Base-by-base conservation (phyloP, 2,113 vertebrate genomes). In the Gallinago media region DNA sequence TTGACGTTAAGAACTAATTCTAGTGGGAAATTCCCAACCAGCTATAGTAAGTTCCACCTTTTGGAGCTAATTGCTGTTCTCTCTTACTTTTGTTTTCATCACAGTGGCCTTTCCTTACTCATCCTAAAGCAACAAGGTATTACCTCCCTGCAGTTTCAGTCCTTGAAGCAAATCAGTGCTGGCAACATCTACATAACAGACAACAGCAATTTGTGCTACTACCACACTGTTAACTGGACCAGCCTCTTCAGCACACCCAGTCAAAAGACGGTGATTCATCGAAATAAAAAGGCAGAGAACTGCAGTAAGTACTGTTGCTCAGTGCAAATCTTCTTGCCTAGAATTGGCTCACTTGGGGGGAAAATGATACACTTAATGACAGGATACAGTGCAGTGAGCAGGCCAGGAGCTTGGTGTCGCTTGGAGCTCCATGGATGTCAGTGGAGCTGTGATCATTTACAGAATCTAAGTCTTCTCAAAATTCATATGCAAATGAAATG, bases 131-230 rank as follows among this genome's bases (percentile, higher is more conserved):
- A 99, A 70, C 99, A 99, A 92, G 98, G 99, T 84, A 99, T 99
- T 92, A 99, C 98, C 14, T 99, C 99, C 5, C 98, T 99, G 46
- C 99, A 99, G 47, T 99, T 99, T 50, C 99, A 99, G 96, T 99
- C 99, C 12, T 95, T 99, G 58, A 98, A 98, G 90, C 99, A 99
- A 94, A 99, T 99, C 98, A 99, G 99, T 23, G 99, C 99, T 3
- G 99, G 99, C 55, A 99, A 99, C 50, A 98, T 99, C 95, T 99
- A 99, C 89, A 98, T 99, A 56, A 99, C 99, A 9, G 99, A 99
- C 97, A 99, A 99, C 97, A 99, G 97, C 96, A 99, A 99, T 81
- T 85, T 99, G 26, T 99, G 99, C 94, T 99, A 99, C 97, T 99
- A 99, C 96, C 99, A 99, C 96, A 99, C 99, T 2, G 98, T 99